Conservation (phyloP, 1,140 invertebrate genomes). For the Metopolophium dirhodum region DNA sequence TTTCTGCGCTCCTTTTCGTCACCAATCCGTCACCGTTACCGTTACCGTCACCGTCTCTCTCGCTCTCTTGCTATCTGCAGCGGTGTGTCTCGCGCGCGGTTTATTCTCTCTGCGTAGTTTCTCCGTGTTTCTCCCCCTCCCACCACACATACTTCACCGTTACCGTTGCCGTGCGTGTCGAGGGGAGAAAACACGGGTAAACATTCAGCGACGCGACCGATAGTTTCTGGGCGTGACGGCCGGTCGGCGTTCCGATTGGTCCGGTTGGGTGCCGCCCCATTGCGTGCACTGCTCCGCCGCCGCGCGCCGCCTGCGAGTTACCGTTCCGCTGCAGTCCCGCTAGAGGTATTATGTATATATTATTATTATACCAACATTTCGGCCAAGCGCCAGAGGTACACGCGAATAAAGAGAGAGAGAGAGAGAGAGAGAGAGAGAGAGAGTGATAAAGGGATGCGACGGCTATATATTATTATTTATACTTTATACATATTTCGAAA, state of each 20-base stretch:
- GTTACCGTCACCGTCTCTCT: neutral
- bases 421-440: neutral
- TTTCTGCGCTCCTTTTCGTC: conserved; percentile 24
- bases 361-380: neutral
- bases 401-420: neutral
- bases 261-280: neutral
- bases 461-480: neutral
- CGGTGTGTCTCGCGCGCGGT: neutral
- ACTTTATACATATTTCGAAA: neutral
- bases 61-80: neutral
- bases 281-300: neutral
- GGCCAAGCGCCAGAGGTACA: neutral
- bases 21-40: neutral
- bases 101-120: neutral
- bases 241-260: conserved; percentile 23
- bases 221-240: conserved; percentile 37
- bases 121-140: neutral
- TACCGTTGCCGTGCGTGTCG: neutral
- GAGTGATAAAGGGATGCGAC: neutral
- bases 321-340: neutral
- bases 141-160: neutral
- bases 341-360: neutral
- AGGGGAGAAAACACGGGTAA: conserved; percentile 42
- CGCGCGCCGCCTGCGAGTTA: neutral
- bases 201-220: conserved; percentile 32